Evolutionary conservation across 2,888 invertebrate species (phyloP).

Genomic region (Pachliopta kotzebuea): DNA sequence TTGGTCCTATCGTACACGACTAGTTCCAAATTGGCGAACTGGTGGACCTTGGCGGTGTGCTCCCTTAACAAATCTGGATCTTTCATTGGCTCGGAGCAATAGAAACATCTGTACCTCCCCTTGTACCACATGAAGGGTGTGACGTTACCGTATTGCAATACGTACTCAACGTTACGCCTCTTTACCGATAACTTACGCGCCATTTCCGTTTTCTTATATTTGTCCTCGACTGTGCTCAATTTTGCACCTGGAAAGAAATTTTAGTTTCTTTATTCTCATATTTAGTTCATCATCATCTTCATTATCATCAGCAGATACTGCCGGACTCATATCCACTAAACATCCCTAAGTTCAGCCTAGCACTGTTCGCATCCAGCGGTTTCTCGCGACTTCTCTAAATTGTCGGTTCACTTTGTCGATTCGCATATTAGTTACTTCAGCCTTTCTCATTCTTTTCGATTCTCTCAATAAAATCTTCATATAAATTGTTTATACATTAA

Average conservation of each 20-base stretch:
- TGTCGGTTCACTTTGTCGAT: no score
- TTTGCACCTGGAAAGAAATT: constrained; percentile 72
- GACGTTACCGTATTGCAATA: constrained; percentile 66
- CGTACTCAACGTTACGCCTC: constrained; percentile 67
- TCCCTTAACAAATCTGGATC: constrained; percentile 56
- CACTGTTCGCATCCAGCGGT: no score
- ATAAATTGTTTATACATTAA: background rate
- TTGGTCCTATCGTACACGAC: constrained; percentile 65
- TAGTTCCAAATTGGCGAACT: constrained; percentile 62
- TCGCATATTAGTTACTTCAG: background rate
- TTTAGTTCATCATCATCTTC: constrained; percentile 5
- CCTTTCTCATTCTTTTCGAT: background rate
- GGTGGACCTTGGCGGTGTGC: constrained; percentile 56
- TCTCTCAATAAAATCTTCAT: background rate
- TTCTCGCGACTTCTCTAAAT: no score
- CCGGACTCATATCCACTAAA: no score
- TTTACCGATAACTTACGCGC: constrained; percentile 63
- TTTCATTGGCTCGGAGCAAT: constrained; percentile 63
- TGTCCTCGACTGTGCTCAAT: constrained; percentile 62
- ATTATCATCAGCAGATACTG: no score
- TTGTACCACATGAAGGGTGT: constrained; percentile 74
- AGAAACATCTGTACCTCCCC: constrained; percentile 67
- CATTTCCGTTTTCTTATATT: constrained; percentile 65
- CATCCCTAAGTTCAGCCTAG: no score
- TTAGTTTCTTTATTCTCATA: constrained; percentile 39